Base-by-base conservation (phyloP, 2,797 vertebrate species). In the Chromobotia macracanthus region DNA sequence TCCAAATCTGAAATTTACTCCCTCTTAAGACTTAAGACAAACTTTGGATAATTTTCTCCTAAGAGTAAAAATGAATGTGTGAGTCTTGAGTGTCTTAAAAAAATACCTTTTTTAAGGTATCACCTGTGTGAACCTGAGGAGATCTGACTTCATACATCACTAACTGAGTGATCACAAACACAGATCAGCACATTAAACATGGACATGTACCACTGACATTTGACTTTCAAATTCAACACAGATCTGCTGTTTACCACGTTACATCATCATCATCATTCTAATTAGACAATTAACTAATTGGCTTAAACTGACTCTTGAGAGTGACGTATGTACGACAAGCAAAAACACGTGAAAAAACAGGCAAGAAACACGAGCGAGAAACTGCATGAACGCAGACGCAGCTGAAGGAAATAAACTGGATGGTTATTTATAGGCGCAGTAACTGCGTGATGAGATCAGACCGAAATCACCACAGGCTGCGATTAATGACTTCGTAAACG, bases 211-310 rank as follows among this genome's bases (percentile, higher is more conserved):
- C 28, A 28, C 28, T 28, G 28, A 28, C 28, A 28, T 28, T 28
- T 28, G 28, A 28, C 28, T n/a, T n/a, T n/a, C n/a, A n/a, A n/a
- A n/a, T n/a, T n/a, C n/a, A n/a, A n/a, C n/a, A n/a, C n/a, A n/a
- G 5, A 41, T 8, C 31, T 41, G 38, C 9, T 41, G 38, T 41
- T 41, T 41, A 41, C 38, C 55, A 56, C 12, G 6, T n/a, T 53
- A 53, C 31, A n/a, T n/a, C n/a, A n/a, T n/a, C n/a, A n/a, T 31
- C 31, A 38, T 69, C 60, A 25, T 21, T 58, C 19, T 76, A 79
- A 76, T 80, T 68, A 72, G 21, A 35, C 56, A 53, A 64, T 84
- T 58, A 79, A 53, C 71, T 55, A 81, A 51, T 60, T 55, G 25
- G 8, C 55, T 58, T 44, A 73, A 68, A 69, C 56, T 23, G 53